Base-by-base conservation (phyloP, 2,888 invertebrate species). In the Heteromyza rotundicornis region DNA sequence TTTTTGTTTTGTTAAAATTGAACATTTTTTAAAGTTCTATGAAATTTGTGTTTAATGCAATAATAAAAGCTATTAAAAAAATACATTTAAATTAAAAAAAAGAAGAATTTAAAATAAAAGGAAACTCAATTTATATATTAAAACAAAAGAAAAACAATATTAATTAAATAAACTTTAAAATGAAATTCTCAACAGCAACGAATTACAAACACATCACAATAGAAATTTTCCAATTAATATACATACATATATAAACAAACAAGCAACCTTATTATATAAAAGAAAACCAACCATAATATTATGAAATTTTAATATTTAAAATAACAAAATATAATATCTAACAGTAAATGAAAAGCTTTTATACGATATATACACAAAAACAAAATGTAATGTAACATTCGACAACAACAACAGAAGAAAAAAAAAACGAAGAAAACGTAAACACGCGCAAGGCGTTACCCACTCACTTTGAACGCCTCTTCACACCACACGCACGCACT, bases 191-290 rank as follows among this genome's bases (percentile, higher is more conserved):
- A 52, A 52, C 36, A 40, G 58, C 58, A 59, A 59, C 58, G 74
- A 68, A 70, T 71, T 74, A 74, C 70, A 68, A 57, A 69, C 23
- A 66, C 16, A 40, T 57, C 56, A 65, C 52, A 59, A 47, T 47
- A 47, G 47, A 17, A 47, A 47, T 14, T 47, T 20, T 47, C 20
- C 47, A 47, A 47, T 47, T 47, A 47, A 40, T 40, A 8, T 32
- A 32, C 5, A 32, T n/a, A n/a, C n/a, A n/a, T n/a, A n/a, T n/a
- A n/a, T n/a, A n/a, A n/a, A n/a, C n/a, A n/a, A n/a, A n/a, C 5
- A 32, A 32, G 5, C 5, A 8, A 40, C n/a, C 3, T 40, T 40
- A 40, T 14, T 5, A 47, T 47, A 8, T 8, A 47, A 19, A 47
- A 40, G 16, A 40, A 40, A 40, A 40, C 16, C 5, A 47, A 47